Base-by-base conservation (phyloP, 1,140 invertebrate species). In the Campodea augens region DNA sequence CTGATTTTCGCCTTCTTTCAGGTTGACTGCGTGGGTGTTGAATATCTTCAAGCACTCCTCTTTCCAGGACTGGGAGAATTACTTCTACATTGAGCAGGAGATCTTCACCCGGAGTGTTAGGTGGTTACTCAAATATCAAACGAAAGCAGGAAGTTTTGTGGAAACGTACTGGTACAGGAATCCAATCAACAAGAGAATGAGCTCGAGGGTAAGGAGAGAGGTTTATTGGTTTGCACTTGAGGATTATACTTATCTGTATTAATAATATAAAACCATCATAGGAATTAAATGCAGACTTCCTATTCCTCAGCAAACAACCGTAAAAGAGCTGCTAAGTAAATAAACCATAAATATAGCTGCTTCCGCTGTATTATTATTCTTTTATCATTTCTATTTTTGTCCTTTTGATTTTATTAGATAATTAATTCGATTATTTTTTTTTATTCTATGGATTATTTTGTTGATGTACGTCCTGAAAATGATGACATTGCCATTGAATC, bases 31-130 rank as follows among this genome's bases (percentile, higher is more conserved):
- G 5, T 69, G 65, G 57, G 63, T 57, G 13, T 50, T 65, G 1
- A 54, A 64, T 38, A 55, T 64, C 7, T 59, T 70, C 23, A 56
- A 60, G 19, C 52, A 64, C 32, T 63, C 61, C 1, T 55, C 60
- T 25, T 71, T 67, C 50, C 63, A 66, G 48, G 69, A 71, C 49
- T 71, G 69, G 69, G 68, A 71, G 52, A 65, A 67, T 50, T 43
- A 60, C 19, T 58, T 68, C 41, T 68, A 60, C 40, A 57, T 70
- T 13, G 67, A 71, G 46, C 52, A 57, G 0, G 41, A 54, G 22
- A 60, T 70, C 23, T 52, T 69, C 37, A 49, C 51, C 1, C 48
- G 51, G 25, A 55, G 57, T 10, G 46, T 63, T 5, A 49, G 52
- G 19, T 71, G 68, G 63, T 43, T 71, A 2, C 39, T 71, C 1